Evolutionary conservation across 1,140 invertebrate genomes (phyloP), one percentile per base, ranked within the genome.

Genomic region (Drosophila baimaii): DNA sequence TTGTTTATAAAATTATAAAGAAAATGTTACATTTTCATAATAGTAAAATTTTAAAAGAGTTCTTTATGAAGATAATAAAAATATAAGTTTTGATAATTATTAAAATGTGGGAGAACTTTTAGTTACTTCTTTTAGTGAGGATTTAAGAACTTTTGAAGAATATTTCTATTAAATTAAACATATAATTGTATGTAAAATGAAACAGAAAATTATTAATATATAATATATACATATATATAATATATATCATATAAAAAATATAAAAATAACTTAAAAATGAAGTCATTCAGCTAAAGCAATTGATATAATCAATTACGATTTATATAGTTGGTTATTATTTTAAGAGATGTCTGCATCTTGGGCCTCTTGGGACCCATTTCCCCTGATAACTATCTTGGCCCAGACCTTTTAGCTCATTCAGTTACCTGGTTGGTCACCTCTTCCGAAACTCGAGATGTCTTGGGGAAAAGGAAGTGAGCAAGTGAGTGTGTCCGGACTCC

Each of bases 321-420:
- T n/a, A 15, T 35, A 35, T 23, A 21, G 2, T 4, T 21, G 2
- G 0, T 33, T 21, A 33, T 52, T 21, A 1, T 21, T 52, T 33
- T 19, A 5, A 9, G 23, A 21, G 5, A 35, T 3, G 29, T 35
- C 13, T 23, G 13, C 29, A 21, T 52, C 13, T 33, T 52, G 23
- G 9, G 8, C 4, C 46, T n/a, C 12, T n/a, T n/a, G n/a, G n/a
- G n/a, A 15, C 8, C 29, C 29, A 13, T 31, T 13, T 31, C 1
- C 2, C 51, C 31, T 35, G 51, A 54, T 54, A 23, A 35, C 29
- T 23, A 54, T 54, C 31, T 49, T 9, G 1, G 51, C 19, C 19
- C 51, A 10, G 51, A 19, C 13, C 51, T 35, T 35, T 54, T 54
- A 54, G 51, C 33, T 54, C 51, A 54, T 13, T 54, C 51, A 35